A percentile compares a stretch with the other conserved stretches of the same genome.
These are phyloP conservation scores for Phoeniculus purpureus DNA, from an alignment of 2,797 vertebrate species.

Conservation along the genomic window DNA sequence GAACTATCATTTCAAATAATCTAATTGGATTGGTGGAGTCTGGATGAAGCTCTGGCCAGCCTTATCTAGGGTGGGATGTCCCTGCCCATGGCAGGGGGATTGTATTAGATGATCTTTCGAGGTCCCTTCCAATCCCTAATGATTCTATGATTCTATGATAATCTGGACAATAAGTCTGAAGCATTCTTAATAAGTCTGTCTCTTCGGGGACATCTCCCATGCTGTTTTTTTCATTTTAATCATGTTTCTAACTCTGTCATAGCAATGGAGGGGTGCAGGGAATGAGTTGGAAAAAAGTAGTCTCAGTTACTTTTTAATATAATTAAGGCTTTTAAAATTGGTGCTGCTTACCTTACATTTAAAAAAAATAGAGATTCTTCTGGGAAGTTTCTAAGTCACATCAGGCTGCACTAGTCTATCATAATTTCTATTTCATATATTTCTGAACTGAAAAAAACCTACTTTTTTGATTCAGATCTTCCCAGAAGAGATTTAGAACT, in stretches of 20 bases:
- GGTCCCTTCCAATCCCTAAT: too few relatives aligned
- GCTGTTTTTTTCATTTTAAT: neutral
- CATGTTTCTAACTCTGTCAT: conserved; percentile 24
- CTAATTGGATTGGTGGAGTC: conserved; percentile 65
- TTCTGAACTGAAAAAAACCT: neutral
- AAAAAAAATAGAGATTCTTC: neutral
- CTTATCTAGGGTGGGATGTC: too few relatives aligned
- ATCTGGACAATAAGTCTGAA: conserved; percentile 69
- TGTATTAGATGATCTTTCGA: too few relatives aligned
- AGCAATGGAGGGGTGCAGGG: neutral
- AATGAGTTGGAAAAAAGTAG: neutral
- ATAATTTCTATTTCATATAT: neutral
- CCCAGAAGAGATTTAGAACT: neutral
- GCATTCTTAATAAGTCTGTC: neutral
- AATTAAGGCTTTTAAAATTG: neutral
- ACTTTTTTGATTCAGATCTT: neutral
- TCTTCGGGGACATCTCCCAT: conserved; percentile 30
- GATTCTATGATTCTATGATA: too few relatives aligned
- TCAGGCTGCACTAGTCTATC: neutral
- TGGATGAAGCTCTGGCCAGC: too few relatives aligned
- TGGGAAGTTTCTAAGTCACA: neutral
- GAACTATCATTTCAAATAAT: conserved; percentile 72
- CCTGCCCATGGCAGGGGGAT: too few relatives aligned
- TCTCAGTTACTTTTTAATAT: neutral
- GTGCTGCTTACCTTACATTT: neutral